Base-by-base conservation (phyloP, 2,113 vertebrate species). In the Grallaria varia region DNA sequence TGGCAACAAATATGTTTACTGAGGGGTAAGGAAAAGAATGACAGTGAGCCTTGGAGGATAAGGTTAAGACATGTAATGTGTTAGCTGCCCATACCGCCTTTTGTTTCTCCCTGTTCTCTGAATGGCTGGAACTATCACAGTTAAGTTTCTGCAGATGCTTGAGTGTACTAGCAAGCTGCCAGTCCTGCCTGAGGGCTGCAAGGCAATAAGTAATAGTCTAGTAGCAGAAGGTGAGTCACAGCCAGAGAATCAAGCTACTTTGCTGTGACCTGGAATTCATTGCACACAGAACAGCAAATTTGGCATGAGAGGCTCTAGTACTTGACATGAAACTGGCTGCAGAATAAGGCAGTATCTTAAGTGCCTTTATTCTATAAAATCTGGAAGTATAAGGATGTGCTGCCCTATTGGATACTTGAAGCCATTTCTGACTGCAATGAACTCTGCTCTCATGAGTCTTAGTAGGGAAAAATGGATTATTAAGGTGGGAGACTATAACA, bases 151-250 rank as follows among this genome's bases (percentile, higher is more conserved):
- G 5, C n/a, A 40, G 44, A 74, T 79, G 82, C 35, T 79, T 50
- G 39, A 47, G 25, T 39, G 6, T 52, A 14, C 25, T 73, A 27
- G 39, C 14, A 60, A 40, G 31, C 28, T 35, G 21, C 40, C 31
- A 58, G 58, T 60, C 39, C 40, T 87, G 21, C 52, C 56, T 60
- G 74, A 62, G 68, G 31, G 47, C 62, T 89, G 13, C 25, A 56
- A 56, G 31, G 40, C 49, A 60, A 35, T 64, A 89, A 96, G 20
- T 91, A 71, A 67, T 40, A 68, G n/a, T 79, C 2, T 6, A 72
- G 60, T 62, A 50, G 77, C 47, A 81, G 60, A 44, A 64, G 78
- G 59, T 90, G 67, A 90, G 37, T 96, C 85, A 90, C n/a, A 80
- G 58, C 31, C 12, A 49, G 35, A 52, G 33, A 79, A 40, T 85